These are phyloP conservation scores for Hirundichthys speculiger DNA, from an alignment of 2,113 vertebrate species.

Conservation along the genomic window DNA sequence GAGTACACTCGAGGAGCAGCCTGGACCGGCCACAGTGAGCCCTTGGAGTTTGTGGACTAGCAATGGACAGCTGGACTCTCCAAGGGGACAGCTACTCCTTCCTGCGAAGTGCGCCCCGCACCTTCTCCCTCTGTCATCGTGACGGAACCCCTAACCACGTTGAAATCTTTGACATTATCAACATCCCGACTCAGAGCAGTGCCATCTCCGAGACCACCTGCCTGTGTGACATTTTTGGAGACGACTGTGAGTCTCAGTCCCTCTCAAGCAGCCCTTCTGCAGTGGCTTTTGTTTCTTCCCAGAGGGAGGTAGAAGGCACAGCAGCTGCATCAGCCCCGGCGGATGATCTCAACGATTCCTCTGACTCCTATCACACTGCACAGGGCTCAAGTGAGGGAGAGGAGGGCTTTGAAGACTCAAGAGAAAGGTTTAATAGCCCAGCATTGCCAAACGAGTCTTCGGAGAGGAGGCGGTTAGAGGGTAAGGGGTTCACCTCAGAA, in stretches of 20 bases:
- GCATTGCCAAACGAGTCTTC: conserved; percentile 18
- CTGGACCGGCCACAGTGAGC: conserved; percentile 60
- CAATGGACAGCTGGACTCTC: conserved; percentile 83
- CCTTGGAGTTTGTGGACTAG: conserved; percentile 69
- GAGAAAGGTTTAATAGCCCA: conserved; percentile 60
- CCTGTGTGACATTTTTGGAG: conserved; percentile 84
- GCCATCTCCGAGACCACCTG: conserved; percentile 84
- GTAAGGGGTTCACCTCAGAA: conserved; percentile 14
- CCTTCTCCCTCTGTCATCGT: conserved; percentile 70
- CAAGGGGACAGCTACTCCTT: conserved; percentile 81
- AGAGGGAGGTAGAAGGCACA: conserved; percentile 53
- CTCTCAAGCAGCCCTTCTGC: conserved; percentile 72
- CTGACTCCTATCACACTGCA: conserved; percentile 88
- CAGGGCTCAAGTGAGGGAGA: conserved; percentile 85
- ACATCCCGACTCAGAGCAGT: conserved; percentile 65
- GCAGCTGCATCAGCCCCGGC: conserved; percentile 48
- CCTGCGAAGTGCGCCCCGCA: conserved; percentile 72
- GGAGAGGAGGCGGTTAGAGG: conserved; percentile 18
- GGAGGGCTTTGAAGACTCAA: conserved; percentile 81
- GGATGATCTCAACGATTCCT: conserved; percentile 86
- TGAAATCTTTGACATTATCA: conserved; percentile 83
- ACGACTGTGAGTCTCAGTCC: conserved; percentile 74
- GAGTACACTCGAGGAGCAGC: conserved; percentile 44
- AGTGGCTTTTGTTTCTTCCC: conserved; percentile 54
- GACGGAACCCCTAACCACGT: conserved; percentile 81